These are phyloP conservation scores for Macroglossus sobrinus DNA, from an alignment of 2,113 vertebrate species.

Conservation along the genomic window DNA sequence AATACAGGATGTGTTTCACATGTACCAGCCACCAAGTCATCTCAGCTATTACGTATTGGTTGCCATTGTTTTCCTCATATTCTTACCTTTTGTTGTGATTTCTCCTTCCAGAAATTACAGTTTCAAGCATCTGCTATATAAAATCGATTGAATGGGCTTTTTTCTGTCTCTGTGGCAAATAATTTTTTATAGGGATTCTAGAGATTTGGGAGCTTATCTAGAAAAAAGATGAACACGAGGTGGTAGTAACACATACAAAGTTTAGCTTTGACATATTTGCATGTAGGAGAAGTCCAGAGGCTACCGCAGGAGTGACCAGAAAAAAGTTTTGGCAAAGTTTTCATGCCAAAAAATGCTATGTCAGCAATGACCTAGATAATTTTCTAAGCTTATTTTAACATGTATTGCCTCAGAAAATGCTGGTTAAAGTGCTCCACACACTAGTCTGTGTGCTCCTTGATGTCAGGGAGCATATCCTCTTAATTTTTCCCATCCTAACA, in stretches of 20 bases:
- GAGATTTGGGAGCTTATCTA: not conserved
- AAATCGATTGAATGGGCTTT: not conserved
- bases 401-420: not conserved
- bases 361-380: not conserved
- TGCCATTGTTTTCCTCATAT: not conserved
- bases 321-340: not conserved
- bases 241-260: not conserved
- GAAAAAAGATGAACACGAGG: not conserved
- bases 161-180: not conserved
- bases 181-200: not conserved
- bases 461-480: not conserved
- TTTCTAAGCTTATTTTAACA: not conserved
- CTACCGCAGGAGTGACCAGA: not conserved
- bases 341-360: not conserved
- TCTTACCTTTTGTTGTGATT: not conserved
- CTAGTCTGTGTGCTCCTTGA: not conserved
- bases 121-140: not conserved
- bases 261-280: not conserved
- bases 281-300: not conserved
- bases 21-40: not conserved
- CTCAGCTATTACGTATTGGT: not conserved
- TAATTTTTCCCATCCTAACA: not conserved
- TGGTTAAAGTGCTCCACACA: not conserved
- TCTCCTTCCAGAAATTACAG: not conserved
- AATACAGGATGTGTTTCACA: not conserved